A percentile compares a stretch with the other conserved stretches of the same genome.
Conservation (phyloP, 2,888 invertebrate genomes). For the Linnaemya tessellans region DNA sequence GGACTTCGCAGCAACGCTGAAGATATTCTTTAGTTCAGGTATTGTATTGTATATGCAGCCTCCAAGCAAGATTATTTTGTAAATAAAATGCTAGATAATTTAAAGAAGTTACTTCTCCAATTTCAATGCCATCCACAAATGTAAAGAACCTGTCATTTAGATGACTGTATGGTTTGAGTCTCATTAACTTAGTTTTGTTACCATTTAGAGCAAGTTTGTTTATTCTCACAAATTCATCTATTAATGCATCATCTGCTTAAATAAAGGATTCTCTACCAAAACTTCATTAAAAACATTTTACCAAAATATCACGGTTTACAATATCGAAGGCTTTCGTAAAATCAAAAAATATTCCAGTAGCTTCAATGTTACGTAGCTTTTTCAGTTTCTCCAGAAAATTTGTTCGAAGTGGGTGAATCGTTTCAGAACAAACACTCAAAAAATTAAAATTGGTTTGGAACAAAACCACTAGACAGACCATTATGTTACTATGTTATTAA, state of each 20-base stretch:
- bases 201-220: constrained; percentile 1
- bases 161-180: not conserved
- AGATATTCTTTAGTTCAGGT: too few relatives aligned
- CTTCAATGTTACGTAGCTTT: too few relatives aligned
- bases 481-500: too few relatives aligned
- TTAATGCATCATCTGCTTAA: constrained; percentile 27
- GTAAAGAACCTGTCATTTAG: not conserved
- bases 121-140: constrained; percentile 54
- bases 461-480: too few relatives aligned
- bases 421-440: too few relatives aligned
- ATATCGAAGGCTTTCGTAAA: constrained; percentile 20
- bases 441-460: too few relatives aligned
- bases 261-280: not conserved
- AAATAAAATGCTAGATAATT: not conserved
- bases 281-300: not conserved
- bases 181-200: constrained; percentile 46
- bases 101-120: not conserved
- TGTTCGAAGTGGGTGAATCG: too few relatives aligned
- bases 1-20: too few relatives aligned
- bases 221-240: not conserved
- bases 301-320: constrained; percentile 6
- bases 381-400: too few relatives aligned
- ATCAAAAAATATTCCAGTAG: too few relatives aligned
- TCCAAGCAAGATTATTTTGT: too few relatives aligned
- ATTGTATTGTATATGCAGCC: too few relatives aligned